A percentile compares a stretch with the other conserved stretches of the same genome.
Conservation (phyloP, 2,113 vertebrate genomes). For the Elanoides forficatus region DNA sequence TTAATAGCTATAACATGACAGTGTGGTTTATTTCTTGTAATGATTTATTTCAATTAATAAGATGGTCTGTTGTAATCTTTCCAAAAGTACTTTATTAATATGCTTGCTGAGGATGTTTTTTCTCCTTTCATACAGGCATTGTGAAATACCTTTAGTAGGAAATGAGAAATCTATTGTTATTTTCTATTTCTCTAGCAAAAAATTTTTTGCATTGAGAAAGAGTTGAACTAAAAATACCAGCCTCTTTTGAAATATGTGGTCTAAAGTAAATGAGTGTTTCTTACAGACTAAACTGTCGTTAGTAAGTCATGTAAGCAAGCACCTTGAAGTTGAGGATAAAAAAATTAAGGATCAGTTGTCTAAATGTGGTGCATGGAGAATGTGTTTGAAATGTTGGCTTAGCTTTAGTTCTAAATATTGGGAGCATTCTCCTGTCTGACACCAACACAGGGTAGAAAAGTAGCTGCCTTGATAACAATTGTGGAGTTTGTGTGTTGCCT, state of each 20-base stretch:
- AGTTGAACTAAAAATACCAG: background rate
- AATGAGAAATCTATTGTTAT: background rate
- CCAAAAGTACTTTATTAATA: background rate
- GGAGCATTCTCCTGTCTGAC: background rate
- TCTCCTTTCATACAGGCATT: background rate
- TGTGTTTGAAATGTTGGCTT: background rate
- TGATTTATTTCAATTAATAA: background rate
- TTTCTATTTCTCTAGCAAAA: background rate
- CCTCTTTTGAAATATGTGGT: background rate
- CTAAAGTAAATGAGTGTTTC: background rate
- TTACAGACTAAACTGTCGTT: background rate
- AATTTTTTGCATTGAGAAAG: fast-evolving
- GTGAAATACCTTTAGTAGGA: background rate
- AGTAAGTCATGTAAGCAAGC: background rate
- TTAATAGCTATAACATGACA: background rate
- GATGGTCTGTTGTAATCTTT: background rate
- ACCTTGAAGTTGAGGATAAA: background rate
- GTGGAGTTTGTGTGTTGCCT: background rate
- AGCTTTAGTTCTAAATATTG: background rate
- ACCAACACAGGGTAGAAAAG: background rate
- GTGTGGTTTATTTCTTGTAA: background rate
- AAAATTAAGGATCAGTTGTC: background rate
- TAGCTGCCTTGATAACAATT: background rate
- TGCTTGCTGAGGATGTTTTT: background rate
- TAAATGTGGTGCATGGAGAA: background rate